Conservation (phyloP, 30 jellyfish, hydroid and myxozoan genomes). For the Haliclystus octoradiatus region DNA sequence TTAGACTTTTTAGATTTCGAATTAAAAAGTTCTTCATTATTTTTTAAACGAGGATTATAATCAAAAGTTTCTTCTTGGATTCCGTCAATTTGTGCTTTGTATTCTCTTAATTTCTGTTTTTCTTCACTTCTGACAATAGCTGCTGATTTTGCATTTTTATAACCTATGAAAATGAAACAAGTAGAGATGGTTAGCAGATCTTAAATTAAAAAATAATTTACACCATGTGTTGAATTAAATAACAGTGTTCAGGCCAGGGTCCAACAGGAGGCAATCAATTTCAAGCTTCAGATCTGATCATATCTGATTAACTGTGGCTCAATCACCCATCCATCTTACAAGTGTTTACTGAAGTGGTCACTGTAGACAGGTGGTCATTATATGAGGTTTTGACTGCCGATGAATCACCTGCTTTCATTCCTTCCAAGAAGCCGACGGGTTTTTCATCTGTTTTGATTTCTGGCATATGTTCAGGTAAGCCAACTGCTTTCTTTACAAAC, state of each 20-base stretch:
- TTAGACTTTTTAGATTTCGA: not conserved
- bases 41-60: constrained; percentile 53
- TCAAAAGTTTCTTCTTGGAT: constrained; percentile 48
- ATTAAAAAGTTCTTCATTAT: constrained; percentile 55
- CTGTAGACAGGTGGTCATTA: not conserved
- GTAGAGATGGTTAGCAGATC: too few relatives aligned
- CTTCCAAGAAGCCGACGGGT: constrained; percentile 56
- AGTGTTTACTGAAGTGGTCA: not conserved
- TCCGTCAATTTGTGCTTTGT: constrained; percentile 18
- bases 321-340: too few relatives aligned
- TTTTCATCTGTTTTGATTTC: constrained; percentile 18
- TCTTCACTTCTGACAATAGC: constrained; percentile 60
- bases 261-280: too few relatives aligned
- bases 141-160: constrained; percentile 66
- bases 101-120: constrained; percentile 31
- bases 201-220: too few relatives aligned
- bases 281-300: too few relatives aligned
- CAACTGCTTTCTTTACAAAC: constrained; percentile 24
- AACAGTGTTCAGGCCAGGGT: not conserved
- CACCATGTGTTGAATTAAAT: not conserved
- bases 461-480: constrained; percentile 48
- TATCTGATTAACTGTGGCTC: too few relatives aligned
- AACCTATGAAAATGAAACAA: constrained; percentile 29
- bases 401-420: constrained; percentile 92
- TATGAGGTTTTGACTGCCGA: not conserved